Evolutionary conservation across 1,140 invertebrate genomes (phyloP).

Genomic region (Drosophila subpulchrella): DNA sequence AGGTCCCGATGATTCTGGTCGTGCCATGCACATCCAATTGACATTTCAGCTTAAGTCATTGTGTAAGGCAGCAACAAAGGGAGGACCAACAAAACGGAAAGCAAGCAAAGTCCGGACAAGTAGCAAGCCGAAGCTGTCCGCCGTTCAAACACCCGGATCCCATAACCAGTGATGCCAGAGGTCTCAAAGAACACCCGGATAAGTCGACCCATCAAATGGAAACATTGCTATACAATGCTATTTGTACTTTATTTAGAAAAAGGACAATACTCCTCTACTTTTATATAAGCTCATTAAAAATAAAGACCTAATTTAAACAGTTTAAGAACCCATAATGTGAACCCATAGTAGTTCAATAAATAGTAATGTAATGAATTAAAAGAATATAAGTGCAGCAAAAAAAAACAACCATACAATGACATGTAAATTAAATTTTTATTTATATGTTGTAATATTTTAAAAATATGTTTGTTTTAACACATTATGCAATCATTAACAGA

Average conservation of each 20-base stretch:
- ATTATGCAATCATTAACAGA: no score
- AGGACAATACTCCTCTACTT: no score
- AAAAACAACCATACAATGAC: no score
- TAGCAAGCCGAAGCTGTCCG: constrained; percentile 66
- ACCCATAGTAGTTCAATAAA: no score
- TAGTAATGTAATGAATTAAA: no score
- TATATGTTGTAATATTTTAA: no score
- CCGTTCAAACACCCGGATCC: constrained; percentile 56
- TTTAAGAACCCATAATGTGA: no score
- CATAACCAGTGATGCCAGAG: constrained; percentile 23
- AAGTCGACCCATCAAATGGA: not conserved
- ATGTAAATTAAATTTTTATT: no score
- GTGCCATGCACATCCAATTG: constrained; percentile 75
- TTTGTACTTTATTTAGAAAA: not conserved
- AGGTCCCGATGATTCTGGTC: constrained; percentile 33
- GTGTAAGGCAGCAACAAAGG: constrained; percentile 66
- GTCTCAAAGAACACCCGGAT: not conserved
- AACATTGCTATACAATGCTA: not conserved
- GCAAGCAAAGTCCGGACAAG: constrained; percentile 58
- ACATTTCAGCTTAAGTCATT: constrained; percentile 83
- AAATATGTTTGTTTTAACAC: no score
- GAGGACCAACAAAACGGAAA: constrained; percentile 58
- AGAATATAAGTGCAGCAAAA: no score
- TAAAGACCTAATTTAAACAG: no score
- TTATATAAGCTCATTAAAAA: no score